Base-by-base conservation (phyloP, 1,140 invertebrate genomes). In the Periplaneta americana region DNA sequence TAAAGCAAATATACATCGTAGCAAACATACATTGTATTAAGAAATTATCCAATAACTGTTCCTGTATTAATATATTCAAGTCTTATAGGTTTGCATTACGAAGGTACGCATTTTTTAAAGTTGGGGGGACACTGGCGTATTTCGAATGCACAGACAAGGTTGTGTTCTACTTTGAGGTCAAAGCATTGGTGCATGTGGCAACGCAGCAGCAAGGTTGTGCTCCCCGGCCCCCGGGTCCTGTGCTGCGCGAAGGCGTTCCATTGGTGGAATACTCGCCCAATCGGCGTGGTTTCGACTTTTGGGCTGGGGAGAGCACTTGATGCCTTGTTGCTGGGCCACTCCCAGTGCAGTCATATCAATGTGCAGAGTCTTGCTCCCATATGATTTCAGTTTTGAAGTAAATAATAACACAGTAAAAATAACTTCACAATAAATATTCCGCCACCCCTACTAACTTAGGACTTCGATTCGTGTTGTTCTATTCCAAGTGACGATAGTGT, bases 151-250 rank as follows among this genome's bases (percentile, higher is more conserved):
- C 22, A 32, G 28, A 34, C 79, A 80, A 80, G 79, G 79, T 80
- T 81, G 74, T 81, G 80, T 81, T 77, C 80, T 34, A 81, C 80
- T 81, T 81, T 81, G 80, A 81, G 80, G 80, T 81, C 80, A 81
- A 32, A 37, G 57, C 37, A 75, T n/a, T 76, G n/a, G 31, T 80
- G 35, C 34, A 80, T 74, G 76, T 82, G 78, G 36, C 76, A 35
- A 83, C 74, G 35, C 34, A 66, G 76, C 76, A 15, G n/a, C n/a
- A 34, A 36, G n/a, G 22, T n/a, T 66, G 48, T 57, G 57, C 36
- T 77, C 28, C 32, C 31, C 57, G 33, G 35, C 34, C 34, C 28
- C 34, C 31, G 34, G n/a, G 34, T 66, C 17, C 77, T 35, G 18
- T 35, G 13, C 34, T 34, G 57, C 74, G 34, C 22, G 34, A 17